A percentile compares a stretch with the other conserved stretches of the same genome.
These are phyloP conservation scores for Resseliella maxima DNA, from an alignment of 2,888 invertebrate species.

Conservation along the genomic window DNA sequence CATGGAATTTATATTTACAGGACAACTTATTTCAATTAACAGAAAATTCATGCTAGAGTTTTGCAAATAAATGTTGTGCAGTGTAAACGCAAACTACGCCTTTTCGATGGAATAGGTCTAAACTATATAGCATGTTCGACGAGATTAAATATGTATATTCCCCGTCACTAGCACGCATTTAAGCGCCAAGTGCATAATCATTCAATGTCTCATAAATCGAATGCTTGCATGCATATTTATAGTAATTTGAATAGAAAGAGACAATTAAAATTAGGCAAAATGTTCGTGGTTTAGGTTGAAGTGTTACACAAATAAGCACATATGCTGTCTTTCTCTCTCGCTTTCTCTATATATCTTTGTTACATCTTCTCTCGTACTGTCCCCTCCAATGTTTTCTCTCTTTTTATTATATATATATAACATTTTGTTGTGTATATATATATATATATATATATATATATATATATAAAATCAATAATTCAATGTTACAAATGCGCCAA, in stretches of 20 bases:
- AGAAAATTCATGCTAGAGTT: neutral
- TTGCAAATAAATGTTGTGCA: neutral
- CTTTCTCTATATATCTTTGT: neutral
- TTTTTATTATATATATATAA: neutral
- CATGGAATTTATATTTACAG: conserved; percentile 19
- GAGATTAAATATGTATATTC: conserved; percentile 47
- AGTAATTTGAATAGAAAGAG: conserved; percentile 24
- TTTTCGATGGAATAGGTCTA: neutral
- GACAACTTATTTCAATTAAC: conserved; percentile 9
- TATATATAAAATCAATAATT: neutral
- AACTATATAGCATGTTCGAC: conserved; percentile 19
- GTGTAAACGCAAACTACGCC: neutral
- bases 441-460: neutral
- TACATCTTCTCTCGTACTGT: neutral
- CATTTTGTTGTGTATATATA: neutral
- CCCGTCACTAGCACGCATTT: neutral
- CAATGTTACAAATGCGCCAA: neutral
- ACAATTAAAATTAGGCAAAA: conserved; percentile 9
- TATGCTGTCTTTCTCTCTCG: neutral
- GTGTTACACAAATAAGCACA: neutral
- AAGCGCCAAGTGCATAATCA: conserved; percentile 20
- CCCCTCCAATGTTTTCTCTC: neutral
- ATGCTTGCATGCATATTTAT: conserved; percentile 28
- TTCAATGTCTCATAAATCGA: conserved; percentile 53
- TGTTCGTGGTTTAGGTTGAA: neutral